Conservation (phyloP, 2,113 vertebrate genomes). For the Phrynocephalus versicolor region DNA sequence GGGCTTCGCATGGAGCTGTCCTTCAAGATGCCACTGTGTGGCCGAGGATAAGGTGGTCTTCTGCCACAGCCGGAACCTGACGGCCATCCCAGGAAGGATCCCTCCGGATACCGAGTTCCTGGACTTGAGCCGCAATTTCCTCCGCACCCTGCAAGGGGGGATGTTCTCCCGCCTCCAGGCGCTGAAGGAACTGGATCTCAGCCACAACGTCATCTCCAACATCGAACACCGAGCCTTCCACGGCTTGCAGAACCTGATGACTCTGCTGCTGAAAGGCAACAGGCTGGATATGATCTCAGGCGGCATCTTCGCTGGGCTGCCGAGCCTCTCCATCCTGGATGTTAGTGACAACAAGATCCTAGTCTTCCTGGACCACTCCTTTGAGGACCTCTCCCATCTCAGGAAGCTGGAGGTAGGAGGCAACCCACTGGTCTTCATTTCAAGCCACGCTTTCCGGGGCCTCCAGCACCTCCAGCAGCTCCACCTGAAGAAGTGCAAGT, state of each 20-base stretch:
- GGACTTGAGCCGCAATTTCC: conserved; percentile 85
- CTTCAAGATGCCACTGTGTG: conserved; percentile 78
- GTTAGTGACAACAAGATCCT: conserved; percentile 88
- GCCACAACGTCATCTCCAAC: conserved; percentile 84
- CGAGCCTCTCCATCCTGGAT: conserved; percentile 79
- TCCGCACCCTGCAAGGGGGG: conserved; percentile 80
- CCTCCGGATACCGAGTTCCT: conserved; percentile 75
- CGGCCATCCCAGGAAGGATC: conserved; percentile 77
- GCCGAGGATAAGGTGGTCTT: conserved; percentile 77
- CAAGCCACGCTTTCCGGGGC: conserved; percentile 81
- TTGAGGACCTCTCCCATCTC: conserved; percentile 78
- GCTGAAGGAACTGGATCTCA: conserved; percentile 86
- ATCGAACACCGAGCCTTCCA: conserved; percentile 87
- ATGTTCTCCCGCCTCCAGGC: conserved; percentile 80
- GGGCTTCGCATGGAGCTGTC: conserved; percentile 66
- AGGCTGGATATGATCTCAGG: conserved; percentile 84
- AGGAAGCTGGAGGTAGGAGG: conserved; percentile 77
- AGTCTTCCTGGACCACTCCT: conserved; percentile 87
- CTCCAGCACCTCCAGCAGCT: conserved; percentile 79
- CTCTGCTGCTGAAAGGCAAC: conserved; percentile 80
- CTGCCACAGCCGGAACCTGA: conserved; percentile 81
- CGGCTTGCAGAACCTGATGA: conserved; percentile 76
- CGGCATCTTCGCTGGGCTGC: conserved; percentile 82
- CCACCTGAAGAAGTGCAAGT: conserved; percentile 84
- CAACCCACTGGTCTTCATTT: conserved; percentile 86